Evolutionary conservation across 2,797 vertebrate species (phyloP), one percentile per base, ranked within the genome.

Genomic region (Pitangus sulphuratus): DNA sequence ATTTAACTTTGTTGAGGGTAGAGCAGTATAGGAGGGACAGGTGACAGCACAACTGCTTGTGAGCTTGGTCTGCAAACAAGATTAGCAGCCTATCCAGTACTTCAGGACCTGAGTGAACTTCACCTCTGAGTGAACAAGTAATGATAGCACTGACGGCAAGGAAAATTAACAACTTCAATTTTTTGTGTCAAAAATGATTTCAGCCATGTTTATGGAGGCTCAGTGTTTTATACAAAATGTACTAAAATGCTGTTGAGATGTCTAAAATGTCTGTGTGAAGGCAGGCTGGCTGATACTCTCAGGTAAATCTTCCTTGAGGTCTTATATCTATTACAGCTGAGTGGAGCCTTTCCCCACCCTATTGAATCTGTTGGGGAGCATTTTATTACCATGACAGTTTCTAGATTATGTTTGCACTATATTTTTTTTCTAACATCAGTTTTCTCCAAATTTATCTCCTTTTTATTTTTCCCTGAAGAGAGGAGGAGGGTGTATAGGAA

Each of bases 101-200:
- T 65, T 84, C 37, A 72, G 68, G 42, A 64, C 39, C 22, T 89
- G n/a, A n/a, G n/a, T n/a, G n/a, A n/a, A n/a, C n/a, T n/a, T n/a
- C 69, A 50, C 61, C 31, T 87, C 33, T 40, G 56, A 79, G 39
- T 30, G 47, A 62, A 20, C n/a, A 71, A 45, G 40, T 74, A 54
- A 51, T 47, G 45, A 69, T 54, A 77, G 37, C 11, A 65, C 28
- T 61, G 56, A 39, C 4, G 54, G 39, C 47, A 61, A 69, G 48
- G 47, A 81, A 89, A 95, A 84, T 79, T 65, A 82, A 35, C n/a
- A 81, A 30, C 53, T 61, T 61, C 15, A 54, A 30, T 31, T 44
- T 83, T 62, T 62, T 64, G 15, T 28, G 8, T 57, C 42, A 62
- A 74, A 89, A 84, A 61, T 64, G 51, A 64, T 60, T 71, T 75